Percentiles rank a stretch among this genome's conserved stretches.
Evolutionary conservation across 2,797 vertebrate species (phyloP).

Genomic region (Crossoptilon crossoptilon): DNA sequence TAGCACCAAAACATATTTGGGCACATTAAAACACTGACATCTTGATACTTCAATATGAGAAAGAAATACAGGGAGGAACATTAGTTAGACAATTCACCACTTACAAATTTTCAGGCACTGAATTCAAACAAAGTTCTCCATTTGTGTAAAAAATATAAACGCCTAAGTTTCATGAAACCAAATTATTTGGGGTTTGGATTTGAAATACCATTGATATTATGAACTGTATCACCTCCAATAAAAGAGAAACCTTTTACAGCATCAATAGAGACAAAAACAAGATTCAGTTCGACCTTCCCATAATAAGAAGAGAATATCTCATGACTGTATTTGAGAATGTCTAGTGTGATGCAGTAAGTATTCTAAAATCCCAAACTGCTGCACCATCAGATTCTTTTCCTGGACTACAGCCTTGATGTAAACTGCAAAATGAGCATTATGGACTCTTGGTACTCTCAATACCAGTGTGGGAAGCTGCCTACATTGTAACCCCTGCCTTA

Average conservation of each 20-base stretch:
- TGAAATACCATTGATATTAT: background rate
- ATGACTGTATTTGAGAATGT: background rate
- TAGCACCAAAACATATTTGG: background rate
- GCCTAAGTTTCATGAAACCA: background rate
- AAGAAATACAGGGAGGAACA: accelerated
- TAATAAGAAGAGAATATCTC: background rate
- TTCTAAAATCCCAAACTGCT: background rate
- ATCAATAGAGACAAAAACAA: background rate
- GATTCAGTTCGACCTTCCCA: background rate
- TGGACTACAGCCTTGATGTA: background rate
- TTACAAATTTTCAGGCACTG: background rate
- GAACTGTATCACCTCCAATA: background rate
- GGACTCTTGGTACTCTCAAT: background rate
- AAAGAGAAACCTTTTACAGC: background rate
- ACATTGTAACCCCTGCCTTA: background rate
- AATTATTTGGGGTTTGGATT: background rate
- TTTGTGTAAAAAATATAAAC: background rate
- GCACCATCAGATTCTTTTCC: background rate
- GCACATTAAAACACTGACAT: background rate
- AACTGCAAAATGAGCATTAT: background rate
- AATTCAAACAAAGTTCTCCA: background rate
- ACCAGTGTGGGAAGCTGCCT: background rate
- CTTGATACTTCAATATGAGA: background rate
- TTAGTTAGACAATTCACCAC: background rate
- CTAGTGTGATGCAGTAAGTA: background rate